Evolutionary conservation across 2,797 vertebrate species (phyloP), one percentile per base, ranked within the genome.

Genomic region (Hypotaenidia okinawae): DNA sequence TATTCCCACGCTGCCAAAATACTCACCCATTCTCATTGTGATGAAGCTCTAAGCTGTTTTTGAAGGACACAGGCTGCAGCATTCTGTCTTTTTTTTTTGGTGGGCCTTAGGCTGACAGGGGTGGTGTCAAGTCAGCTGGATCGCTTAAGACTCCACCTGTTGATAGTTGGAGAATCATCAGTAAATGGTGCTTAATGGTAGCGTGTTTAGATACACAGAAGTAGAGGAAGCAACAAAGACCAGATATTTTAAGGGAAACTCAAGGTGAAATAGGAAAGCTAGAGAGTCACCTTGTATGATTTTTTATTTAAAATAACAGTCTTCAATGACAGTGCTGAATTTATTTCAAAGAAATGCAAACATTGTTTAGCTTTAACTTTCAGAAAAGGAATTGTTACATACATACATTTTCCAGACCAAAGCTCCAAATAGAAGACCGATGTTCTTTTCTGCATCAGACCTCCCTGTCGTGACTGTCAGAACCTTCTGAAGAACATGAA

Each of bases 381-480:
- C 32, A 69, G 61, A 83, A 32, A 73, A 28, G n/a, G 13, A 73
- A 39, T 70, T 89, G 18, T 64, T 24, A 55, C 59, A 69, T 72
- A 35, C 22, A 7, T 41, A 5, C 55, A 22, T 89, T 86, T 92
- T 83, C 87, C 86, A 90, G 82, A 75, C 74, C 64, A 61, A 94
- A 89, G 54, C 1, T 21, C 10, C 32, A 66, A 78, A 79, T 75
- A 94, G 81, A 85, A 68, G 49, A 77, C 6, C 11, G 86, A 89
- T 83, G 25, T 89, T 69, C 85, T 94, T 78, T 94, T 86, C 55
- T 74, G 82, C 76, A 83, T 5, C 52, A 94, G 86, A 69, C 61
- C 25, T 39, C 86, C 89, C 24, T 94, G 89, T 69, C 0, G 0
- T 39, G 10, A 28, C 3, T 94, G 93, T 89, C 67, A 74, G 35